Percentiles rank a stretch among this genome's conserved stretches.
These are phyloP conservation scores for Otolemur garnettii DNA, from an alignment of 2,113 vertebrate species.

Conservation along the genomic window DNA sequence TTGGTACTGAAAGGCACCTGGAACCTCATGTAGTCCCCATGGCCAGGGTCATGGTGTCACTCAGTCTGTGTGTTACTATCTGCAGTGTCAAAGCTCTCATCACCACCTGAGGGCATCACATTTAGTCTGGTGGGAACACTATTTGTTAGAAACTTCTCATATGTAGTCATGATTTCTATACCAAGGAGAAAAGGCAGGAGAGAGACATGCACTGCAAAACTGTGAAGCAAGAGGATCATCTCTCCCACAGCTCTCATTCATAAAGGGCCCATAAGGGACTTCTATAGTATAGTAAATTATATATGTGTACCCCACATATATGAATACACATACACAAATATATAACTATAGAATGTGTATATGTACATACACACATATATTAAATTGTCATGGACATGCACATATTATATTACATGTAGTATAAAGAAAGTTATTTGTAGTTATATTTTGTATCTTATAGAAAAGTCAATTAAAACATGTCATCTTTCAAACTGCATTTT, in stretches of 20 bases:
- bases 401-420: neutral
- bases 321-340: neutral
- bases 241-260: neutral
- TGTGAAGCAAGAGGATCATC: neutral
- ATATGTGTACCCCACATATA: accelerated
- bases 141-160: neutral
- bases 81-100: neutral
- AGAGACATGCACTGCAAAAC: neutral
- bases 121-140: neutral
- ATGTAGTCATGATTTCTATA: neutral
- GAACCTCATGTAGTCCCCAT: neutral
- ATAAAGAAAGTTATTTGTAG: neutral
- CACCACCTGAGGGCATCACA: neutral
- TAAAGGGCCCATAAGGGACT: neutral
- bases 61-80: neutral
- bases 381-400: neutral
- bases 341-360: neutral
- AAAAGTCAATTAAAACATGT: neutral
- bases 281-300: neutral
- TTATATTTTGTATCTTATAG: neutral
- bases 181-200: neutral
- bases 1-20: neutral
- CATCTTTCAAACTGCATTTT: neutral
- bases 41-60: neutral
- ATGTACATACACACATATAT: neutral